Conservation (phyloP, 2,113 vertebrate species). For the Raja brachyura region DNA sequence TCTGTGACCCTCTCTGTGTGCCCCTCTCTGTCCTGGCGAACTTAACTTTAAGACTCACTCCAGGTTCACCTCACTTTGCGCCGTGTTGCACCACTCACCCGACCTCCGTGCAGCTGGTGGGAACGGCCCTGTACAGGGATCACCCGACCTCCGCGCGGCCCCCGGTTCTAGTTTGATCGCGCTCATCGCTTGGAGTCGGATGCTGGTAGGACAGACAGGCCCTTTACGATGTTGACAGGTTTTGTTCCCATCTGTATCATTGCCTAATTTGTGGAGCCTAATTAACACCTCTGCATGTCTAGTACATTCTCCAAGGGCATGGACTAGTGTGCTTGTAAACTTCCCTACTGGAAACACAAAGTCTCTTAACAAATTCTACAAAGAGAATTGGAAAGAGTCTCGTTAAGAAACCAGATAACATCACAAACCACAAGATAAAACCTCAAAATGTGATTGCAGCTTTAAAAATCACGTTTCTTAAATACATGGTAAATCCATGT, state of each 20-base stretch:
- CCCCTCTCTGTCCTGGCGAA: too few species aligned
- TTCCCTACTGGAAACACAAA: not conserved
- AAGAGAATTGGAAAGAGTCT: not conserved
- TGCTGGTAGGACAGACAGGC: too few species aligned
- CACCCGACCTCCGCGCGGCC: too few species aligned
- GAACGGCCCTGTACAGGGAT: too few species aligned
- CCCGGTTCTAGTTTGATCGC: too few species aligned
- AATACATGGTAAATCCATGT: not conserved
- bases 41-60: too few species aligned
- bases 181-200: too few species aligned
- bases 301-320: not conserved
- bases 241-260: not conserved
- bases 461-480: not conserved
- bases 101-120: too few species aligned
- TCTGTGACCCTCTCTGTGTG: too few species aligned
- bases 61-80: too few species aligned
- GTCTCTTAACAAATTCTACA: not conserved
- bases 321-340: not conserved
- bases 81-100: too few species aligned
- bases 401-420: conserved; percentile 9
- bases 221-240: not conserved
- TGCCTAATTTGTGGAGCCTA: not conserved
- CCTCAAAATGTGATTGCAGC: not conserved
- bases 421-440: not conserved
- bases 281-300: not conserved